A percentile compares a stretch with the other conserved stretches of the same genome.
phyloP scores from a whole-genome alignment of 2,888 invertebrate species.

The Dusona sp. region DNA sequence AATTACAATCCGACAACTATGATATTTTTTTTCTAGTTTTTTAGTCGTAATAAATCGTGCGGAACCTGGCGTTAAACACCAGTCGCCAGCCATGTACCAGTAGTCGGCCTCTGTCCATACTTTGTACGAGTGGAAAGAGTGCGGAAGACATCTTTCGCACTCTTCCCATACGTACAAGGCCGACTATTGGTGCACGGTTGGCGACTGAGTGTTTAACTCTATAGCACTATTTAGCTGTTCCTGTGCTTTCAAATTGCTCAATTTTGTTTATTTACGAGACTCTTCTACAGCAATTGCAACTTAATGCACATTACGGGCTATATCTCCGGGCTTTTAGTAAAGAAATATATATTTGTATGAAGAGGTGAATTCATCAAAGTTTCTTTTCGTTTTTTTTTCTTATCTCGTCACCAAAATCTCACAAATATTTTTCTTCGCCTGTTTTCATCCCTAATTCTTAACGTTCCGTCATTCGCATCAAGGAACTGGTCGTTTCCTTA shows the following conservation, averaged over 20 bases:
- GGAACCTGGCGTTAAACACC: too few species aligned
- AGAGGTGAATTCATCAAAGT: neutral
- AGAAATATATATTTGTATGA: slow-evolving; percentile 18
- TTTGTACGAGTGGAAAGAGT: too few species aligned
- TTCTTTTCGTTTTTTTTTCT: neutral
- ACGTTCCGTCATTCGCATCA: slow-evolving; percentile 15
- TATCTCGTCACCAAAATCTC: neutral
- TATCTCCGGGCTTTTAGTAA: neutral
- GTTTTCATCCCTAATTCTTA: slow-evolving; percentile 6
- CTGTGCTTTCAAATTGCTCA: neutral
- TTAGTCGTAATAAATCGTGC: slow-evolving; percentile 20
- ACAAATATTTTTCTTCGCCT: slow-evolving; percentile 6
- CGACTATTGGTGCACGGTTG: too few species aligned
- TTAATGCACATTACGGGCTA: slow-evolving; percentile 44
- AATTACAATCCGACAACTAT: slow-evolving; percentile 39
- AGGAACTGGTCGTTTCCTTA: slow-evolving; percentile 29
- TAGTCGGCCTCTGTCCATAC: too few species aligned
- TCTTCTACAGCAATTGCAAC: slow-evolving; percentile 42
- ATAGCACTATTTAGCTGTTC: slow-evolving; percentile 5
- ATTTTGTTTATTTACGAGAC: slow-evolving; percentile 14
- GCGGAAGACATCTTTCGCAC: too few species aligned
- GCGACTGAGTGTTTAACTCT: too few species aligned
- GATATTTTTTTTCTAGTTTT: slow-evolving; percentile 25
- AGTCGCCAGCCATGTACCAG: too few species aligned
- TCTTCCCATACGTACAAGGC: too few species aligned